Base-by-base conservation (phyloP, 2,797 vertebrate genomes). In the Sebastes minor region DNA sequence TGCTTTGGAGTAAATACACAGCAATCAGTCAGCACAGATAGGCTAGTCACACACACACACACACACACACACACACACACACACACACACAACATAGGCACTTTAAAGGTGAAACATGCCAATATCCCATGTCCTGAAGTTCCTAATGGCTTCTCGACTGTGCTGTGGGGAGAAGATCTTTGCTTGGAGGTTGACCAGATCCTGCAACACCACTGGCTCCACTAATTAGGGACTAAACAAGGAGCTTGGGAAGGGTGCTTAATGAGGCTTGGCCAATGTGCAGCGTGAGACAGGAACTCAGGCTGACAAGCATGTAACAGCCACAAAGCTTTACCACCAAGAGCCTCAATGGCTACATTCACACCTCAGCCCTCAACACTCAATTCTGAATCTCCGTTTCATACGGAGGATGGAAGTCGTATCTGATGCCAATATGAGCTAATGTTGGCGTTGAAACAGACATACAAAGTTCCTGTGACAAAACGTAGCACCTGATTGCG, bases 191-290 rank as follows among this genome's bases (percentile, higher is more conserved):
- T 93, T 75, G 87, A 92, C 81, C 84, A 90, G 80, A 80, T 86
- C 81, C 46, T 73, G 71, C 77, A 85, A 82, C 85, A 86, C 81
- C 79, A 80, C 80, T 86, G 79, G 64, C 72, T 91, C 52, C 42
- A 75, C 86, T 94, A 94, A 94, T 95, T 93, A 92, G 86, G 78
- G 74, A 74, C 81, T 80, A 82, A 93, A 92, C 74, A 78, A 92
- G 85, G 84, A 84, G 76, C 88, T 90, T 81, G 88, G 81, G 91
- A 89, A 74, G 84, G 72, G 13, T 65, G 81, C 55, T 88, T 93
- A 91, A 94, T 94, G 91, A 94, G 89, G 84, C 90, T 85, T 83
- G 87, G 81, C 85, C 78, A 38, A 68, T 80, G 80, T 86, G 81
- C n/a, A 55, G 77, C 88, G 22, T 74, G 74, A 86, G 85, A 88